Evolutionary conservation across 2,113 vertebrate species (phyloP).

Genomic region (Lamprologus callipterus): DNA sequence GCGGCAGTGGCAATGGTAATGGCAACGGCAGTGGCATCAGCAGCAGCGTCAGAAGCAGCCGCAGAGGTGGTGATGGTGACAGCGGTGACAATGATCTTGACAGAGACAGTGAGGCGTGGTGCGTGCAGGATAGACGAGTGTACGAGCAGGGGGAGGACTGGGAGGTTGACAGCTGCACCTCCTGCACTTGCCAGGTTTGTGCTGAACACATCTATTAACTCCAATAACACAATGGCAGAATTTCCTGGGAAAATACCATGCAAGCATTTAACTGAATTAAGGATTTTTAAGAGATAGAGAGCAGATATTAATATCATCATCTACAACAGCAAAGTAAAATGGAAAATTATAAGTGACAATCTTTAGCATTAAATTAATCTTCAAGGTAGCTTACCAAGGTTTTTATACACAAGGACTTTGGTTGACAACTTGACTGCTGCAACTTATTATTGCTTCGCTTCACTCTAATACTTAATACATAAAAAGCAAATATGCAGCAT

Average conservation of each 20-base stretch:
- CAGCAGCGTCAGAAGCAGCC: background rate
- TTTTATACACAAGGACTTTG: background rate
- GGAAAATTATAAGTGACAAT: background rate
- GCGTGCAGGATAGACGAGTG: conserved; percentile 88
- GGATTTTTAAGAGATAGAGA: background rate
- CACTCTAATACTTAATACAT: background rate
- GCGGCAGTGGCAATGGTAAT: background rate
- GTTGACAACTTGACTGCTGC: background rate
- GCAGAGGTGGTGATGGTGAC: background rate
- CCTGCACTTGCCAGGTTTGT: conserved; percentile 85
- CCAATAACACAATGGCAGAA: background rate
- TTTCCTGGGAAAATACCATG: background rate
- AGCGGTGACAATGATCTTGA: background rate
- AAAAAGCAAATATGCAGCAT: background rate
- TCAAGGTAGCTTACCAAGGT: background rate
- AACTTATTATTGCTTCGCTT: background rate
- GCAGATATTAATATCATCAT: background rate
- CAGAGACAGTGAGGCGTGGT: conserved; percentile 74
- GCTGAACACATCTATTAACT: background rate
- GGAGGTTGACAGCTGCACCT: conserved; percentile 93
- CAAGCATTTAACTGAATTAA: background rate
- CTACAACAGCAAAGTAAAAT: background rate
- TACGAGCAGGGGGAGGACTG: conserved; percentile 86
- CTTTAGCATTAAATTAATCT: background rate
- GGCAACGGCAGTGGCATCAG: background rate